Evolutionary conservation across 2,888 invertebrate genomes (phyloP), one percentile per base, ranked within the genome.

Genomic region (Falcaria lacertinaria): DNA sequence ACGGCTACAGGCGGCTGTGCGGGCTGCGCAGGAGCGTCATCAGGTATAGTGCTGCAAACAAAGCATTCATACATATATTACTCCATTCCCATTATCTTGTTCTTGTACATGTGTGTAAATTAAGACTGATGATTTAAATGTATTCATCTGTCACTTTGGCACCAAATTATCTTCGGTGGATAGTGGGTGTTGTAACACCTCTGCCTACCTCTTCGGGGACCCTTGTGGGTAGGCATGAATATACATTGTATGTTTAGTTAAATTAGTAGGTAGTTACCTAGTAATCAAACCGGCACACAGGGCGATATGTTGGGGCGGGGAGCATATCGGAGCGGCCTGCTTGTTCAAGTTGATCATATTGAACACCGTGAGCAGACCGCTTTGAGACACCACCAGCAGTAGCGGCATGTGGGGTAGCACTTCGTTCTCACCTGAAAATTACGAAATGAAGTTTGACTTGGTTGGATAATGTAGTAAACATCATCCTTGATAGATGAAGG

Each of bases 301-400:
- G 0, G 72, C 54, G 0, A 91, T 48, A 1, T 73, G 81, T 40
- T 91, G 89, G 0, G 93, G 92, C 6, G 94, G 91, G 0, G 89
- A 80, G 66, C 95, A 95, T 15, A 95, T 67, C 41, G 84, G 82
- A 0, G 90, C 80, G 0, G 90, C 90, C 33, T 90, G 90, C 0
- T 91, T 87, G 39, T 90, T 89, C 37, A 94, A 71, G 80, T 96
- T 95, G 3, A 96, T 90, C 39, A 96, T 90, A 68, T 95, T 92
- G 80, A 94, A 97, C 5, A 94, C 90, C 0, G 94, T 93, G 16
- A 98, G 88, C 11, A 94, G 83, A 0, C 97, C 97, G 34, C 93
- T 92, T 44, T 96, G 93, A 0, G 95, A 94, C 7, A 97, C 78
- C 6, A 97, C 89, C 43, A 95, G 91, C 2, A 97, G 80, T 46